These are phyloP conservation scores for Ptilodon capucinus DNA, from an alignment of 2,888 invertebrate genomes.

Conservation along the genomic window DNA sequence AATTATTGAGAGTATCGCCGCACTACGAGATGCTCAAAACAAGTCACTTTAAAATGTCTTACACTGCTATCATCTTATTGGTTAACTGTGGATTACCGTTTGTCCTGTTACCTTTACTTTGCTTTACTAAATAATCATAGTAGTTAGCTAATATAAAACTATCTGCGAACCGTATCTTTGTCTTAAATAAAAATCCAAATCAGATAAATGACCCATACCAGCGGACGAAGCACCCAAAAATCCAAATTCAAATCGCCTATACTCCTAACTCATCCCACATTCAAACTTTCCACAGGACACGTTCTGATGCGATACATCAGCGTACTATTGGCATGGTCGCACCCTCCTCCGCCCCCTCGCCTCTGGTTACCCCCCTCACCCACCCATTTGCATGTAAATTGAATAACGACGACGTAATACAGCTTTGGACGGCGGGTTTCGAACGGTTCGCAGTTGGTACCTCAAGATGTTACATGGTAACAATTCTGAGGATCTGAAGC, in stretches of 20 bases:
- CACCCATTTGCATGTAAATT: slow-evolving; percentile 81
- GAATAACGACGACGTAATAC: slow-evolving; percentile 76
- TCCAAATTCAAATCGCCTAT: slow-evolving; percentile 9
- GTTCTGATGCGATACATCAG: slow-evolving; percentile 78
- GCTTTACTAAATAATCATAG: too few species aligned
- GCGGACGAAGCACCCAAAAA: slow-evolving; percentile 3
- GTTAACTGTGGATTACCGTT: too few species aligned
- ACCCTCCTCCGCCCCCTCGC: slow-evolving; percentile 28
- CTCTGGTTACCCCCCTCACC: slow-evolving; percentile 28
- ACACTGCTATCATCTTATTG: too few species aligned
- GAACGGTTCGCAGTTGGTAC: slow-evolving; percentile 54
- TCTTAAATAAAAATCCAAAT: too few species aligned
- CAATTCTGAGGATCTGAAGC: slow-evolving; percentile 11
- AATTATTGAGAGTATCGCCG: too few species aligned
- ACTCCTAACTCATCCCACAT: slow-evolving; percentile 19
- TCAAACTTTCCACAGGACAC: slow-evolving; percentile 54
- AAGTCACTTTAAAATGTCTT: too few species aligned
- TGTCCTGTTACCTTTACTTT: too few species aligned
- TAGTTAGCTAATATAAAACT: too few species aligned
- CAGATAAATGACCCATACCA: too few species aligned
- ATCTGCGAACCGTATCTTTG: too few species aligned
- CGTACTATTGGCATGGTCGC: slow-evolving; percentile 71
- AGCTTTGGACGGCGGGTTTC: slow-evolving; percentile 56
- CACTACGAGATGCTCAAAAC: too few species aligned
- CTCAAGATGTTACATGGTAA: slow-evolving; percentile 56